Percentiles rank a stretch among this genome's conserved stretches.
Conservation (phyloP, 2,888 invertebrate genomes). For the Tyria jacobaeae region DNA sequence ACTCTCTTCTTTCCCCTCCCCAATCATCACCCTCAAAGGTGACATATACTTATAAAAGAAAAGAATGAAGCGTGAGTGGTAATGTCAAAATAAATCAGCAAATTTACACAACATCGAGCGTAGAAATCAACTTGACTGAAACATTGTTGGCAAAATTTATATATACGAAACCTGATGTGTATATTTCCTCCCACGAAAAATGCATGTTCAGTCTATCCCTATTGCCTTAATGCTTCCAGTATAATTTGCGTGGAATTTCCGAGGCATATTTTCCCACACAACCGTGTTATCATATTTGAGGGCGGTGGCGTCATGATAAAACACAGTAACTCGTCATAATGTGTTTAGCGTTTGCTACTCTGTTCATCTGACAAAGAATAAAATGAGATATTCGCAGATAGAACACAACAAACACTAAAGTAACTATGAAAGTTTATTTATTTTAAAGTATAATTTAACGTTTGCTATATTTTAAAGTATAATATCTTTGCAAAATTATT, state of each 20-base stretch:
- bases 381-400: constrained; percentile 21
- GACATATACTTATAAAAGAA: neutral
- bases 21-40: too few species aligned
- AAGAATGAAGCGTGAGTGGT: too few species aligned
- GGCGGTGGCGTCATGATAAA: constrained; percentile 58
- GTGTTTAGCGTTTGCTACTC: constrained; percentile 69
- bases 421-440: neutral
- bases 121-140: constrained; percentile 19
- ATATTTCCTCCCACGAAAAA: constrained; percentile 53
- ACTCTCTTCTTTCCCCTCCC: too few species aligned
- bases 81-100: neutral
- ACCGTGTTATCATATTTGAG: constrained; percentile 57
- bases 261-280: constrained; percentile 62
- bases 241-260: constrained; percentile 61
- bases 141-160: constrained; percentile 23
- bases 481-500: too few species aligned
- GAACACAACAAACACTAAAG: neutral
- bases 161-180: constrained; percentile 30
- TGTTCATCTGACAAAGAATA: constrained; percentile 62
- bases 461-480: too few species aligned
- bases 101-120: neutral
- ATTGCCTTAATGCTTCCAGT: constrained; percentile 58
- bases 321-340: constrained; percentile 74
- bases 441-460: too few species aligned
- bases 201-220: constrained; percentile 49